Conservation (phyloP, 2,888 invertebrate genomes). For the Cerceris rybyensis region DNA sequence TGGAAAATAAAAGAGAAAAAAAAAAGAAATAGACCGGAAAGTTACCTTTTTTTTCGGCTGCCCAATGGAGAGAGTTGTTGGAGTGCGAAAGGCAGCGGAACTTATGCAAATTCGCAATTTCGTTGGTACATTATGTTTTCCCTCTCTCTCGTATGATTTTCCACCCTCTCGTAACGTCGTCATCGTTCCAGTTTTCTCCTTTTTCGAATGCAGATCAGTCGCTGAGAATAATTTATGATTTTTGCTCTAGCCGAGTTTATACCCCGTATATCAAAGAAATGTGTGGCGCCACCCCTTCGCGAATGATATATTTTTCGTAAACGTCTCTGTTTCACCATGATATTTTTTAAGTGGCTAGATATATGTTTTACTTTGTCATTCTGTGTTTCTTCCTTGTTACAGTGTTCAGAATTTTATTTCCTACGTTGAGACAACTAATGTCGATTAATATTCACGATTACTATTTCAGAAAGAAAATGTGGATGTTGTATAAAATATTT, state of each 20-base stretch:
- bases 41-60: not conserved
- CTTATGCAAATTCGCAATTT: slow-evolving; percentile 57
- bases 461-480: too few species aligned
- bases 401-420: too few species aligned
- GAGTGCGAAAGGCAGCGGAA: slow-evolving; percentile 37
- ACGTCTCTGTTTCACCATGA: too few species aligned
- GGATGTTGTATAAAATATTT: too few species aligned
- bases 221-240: slow-evolving; percentile 35
- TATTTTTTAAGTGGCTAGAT: too few species aligned
- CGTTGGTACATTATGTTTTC: slow-evolving; percentile 57
- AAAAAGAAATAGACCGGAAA: too few species aligned
- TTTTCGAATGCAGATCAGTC: slow-evolving; percentile 57
- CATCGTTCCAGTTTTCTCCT: slow-evolving; percentile 16
- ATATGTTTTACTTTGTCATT: too few species aligned
- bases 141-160: slow-evolving; percentile 6
- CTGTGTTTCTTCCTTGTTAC: not conserved
- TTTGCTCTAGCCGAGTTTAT: slow-evolving; percentile 7
- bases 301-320: not conserved
- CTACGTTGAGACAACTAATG: too few species aligned
- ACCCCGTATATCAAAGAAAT: not conserved
- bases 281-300: not conserved
- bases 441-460: too few species aligned
- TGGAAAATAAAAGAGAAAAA: slow-evolving; percentile 11
- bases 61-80: slow-evolving; percentile 16
- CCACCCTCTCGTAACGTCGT: slow-evolving; percentile 17